Evolutionary conservation across 2,888 invertebrate genomes (phyloP).

Genomic region (Yponomeuta plumbellus): DNA sequence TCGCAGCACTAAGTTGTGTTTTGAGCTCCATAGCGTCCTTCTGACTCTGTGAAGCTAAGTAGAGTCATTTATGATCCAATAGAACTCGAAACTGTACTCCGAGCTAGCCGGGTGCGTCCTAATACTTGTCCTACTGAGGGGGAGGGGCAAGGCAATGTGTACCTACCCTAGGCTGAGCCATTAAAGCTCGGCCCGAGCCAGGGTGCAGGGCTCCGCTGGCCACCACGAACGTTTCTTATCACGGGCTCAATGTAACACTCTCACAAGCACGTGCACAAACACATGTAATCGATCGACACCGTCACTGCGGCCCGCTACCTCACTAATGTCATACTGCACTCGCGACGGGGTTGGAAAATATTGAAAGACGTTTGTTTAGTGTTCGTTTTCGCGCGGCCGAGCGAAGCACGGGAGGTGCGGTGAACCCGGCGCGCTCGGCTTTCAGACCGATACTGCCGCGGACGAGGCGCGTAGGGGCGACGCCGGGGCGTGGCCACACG

Average conservation of each 20-base stretch:
- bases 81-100: background rate
- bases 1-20: background rate
- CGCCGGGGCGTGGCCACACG: constrained; percentile 37
- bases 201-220: constrained; percentile 76
- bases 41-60: background rate
- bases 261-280: constrained; percentile 73
- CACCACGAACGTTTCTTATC: constrained; percentile 72
- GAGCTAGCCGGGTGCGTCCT: background rate
- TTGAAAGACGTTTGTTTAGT: constrained; percentile 31
- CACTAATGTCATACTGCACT: constrained; percentile 76
- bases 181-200: constrained; percentile 86
- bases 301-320: constrained; percentile 76
- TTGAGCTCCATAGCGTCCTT: background rate
- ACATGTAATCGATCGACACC: constrained; percentile 65
- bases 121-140: constrained; percentile 24
- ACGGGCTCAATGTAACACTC: constrained; percentile 71
- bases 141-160: constrained; percentile 29
- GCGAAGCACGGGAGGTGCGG: constrained; percentile 72
- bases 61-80: background rate
- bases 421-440: constrained; percentile 76
- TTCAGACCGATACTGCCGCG: constrained; percentile 75
- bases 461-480: constrained; percentile 42
- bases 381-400: constrained; percentile 69
- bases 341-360: constrained; percentile 54
- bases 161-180: constrained; percentile 94